Evolutionary conservation across 1,140 invertebrate genomes (phyloP).

Genomic region (Drosophila pruinosa): DNA sequence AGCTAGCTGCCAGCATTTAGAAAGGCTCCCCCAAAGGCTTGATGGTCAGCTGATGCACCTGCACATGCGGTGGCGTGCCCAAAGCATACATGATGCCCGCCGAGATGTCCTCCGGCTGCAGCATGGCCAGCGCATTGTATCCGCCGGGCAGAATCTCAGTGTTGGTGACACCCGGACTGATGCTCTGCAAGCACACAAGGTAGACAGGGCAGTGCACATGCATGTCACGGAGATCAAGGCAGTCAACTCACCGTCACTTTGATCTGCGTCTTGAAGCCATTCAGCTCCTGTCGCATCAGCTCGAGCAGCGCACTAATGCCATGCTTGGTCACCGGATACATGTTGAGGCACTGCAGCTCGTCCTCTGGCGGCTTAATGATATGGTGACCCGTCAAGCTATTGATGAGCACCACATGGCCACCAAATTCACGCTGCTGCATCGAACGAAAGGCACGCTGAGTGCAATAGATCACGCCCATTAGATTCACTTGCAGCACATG

Average conservation of each 20-base stretch:
- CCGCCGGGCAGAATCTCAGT: slow-evolving; percentile 84
- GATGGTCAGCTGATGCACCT: slow-evolving; percentile 83
- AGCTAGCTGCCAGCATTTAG: slow-evolving; percentile 1
- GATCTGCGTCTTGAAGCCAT: slow-evolving; percentile 84
- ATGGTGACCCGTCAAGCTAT: slow-evolving; percentile 62
- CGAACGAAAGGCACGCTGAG: slow-evolving; percentile 86
- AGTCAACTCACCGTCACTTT: slow-evolving; percentile 85
- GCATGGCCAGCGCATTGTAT: slow-evolving; percentile 52
- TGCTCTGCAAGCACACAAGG: slow-evolving; percentile 61
- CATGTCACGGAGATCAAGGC: too few relatives aligned
- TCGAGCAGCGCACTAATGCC: slow-evolving; percentile 85
- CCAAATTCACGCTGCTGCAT: slow-evolving; percentile 87
- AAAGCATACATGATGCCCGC: slow-evolving; percentile 85
- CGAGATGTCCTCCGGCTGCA: slow-evolving; percentile 83
- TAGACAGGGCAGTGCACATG: too few relatives aligned
- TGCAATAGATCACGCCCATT: slow-evolving; percentile 86
- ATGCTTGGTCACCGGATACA: slow-evolving; percentile 85
- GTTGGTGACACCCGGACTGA: slow-evolving; percentile 85
- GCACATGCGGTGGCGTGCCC: slow-evolving; percentile 85
- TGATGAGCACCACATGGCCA: slow-evolving; percentile 86
- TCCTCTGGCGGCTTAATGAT: slow-evolving; percentile 51
- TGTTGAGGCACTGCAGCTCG: slow-evolving; percentile 50
- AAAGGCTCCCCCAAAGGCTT: slow-evolving; percentile 74
- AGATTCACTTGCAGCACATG: slow-evolving; percentile 88
- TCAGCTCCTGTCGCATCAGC: slow-evolving; percentile 85